Evolutionary conservation across 2,888 invertebrate species (phyloP).

Genomic region (Gasteruption jaculator): DNA sequence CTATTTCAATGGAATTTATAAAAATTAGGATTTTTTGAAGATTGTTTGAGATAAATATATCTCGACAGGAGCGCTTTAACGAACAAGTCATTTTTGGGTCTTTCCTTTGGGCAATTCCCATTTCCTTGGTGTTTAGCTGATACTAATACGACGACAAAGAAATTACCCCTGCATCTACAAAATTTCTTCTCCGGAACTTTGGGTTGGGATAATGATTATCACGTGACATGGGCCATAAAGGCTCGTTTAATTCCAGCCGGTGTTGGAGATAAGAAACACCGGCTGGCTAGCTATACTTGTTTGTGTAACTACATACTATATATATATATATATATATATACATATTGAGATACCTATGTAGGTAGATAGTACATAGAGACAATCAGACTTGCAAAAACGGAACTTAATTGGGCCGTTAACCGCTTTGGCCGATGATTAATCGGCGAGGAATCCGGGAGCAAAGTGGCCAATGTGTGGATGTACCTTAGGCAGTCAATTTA

Average conservation of each 20-base stretch:
- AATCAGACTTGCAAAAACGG: conserved; percentile 44
- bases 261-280: conserved; percentile 21
- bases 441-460: conserved; percentile 27
- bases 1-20: too few species aligned
- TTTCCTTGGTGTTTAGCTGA: too few species aligned
- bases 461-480: too few species aligned
- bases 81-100: too few species aligned
- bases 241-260: conserved; percentile 31
- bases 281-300: conserved; percentile 5
- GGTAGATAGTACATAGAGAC: conserved; percentile 30
- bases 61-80: too few species aligned
- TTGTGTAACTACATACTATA: conserved; percentile 10
- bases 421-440: conserved; percentile 38
- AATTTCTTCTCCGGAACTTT: neutral
- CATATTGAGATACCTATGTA: conserved; percentile 8
- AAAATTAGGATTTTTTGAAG: too few species aligned
- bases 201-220: conserved; percentile 25
- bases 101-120: too few species aligned
- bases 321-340: conserved; percentile 1
- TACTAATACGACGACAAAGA: too few species aligned
- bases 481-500: neutral
- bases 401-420: conserved; percentile 39
- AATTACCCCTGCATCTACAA: too few species aligned
- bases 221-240: conserved; percentile 33
- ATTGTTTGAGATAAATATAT: too few species aligned